phyloP scores from a whole-genome alignment of 2,113 vertebrate species.

The Malaclemys terrapin region DNA sequence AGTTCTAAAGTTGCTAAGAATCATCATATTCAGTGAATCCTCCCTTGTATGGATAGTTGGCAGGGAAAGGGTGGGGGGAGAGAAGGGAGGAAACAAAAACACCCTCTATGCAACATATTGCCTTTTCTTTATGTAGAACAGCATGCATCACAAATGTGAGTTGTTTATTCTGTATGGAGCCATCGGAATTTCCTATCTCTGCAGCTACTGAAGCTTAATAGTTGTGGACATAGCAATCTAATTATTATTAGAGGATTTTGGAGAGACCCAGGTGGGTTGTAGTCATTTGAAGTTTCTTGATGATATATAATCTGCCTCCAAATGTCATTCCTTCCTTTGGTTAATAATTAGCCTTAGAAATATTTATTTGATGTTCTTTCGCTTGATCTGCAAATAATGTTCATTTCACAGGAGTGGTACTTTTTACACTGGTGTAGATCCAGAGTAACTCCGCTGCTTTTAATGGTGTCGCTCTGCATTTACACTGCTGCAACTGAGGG shows the following conservation, averaged over 20 bases:
- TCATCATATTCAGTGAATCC: rapidly evolving
- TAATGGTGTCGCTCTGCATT: not conserved
- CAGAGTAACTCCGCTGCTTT: not conserved
- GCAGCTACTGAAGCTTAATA: not conserved
- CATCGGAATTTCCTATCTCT: conserved; percentile 8
- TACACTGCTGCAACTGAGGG: not conserved
- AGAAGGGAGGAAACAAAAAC: not conserved
- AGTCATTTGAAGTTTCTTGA: not conserved
- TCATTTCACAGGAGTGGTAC: not conserved
- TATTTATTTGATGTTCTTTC: not conserved
- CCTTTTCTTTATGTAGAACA: not conserved
- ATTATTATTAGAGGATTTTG: not conserved
- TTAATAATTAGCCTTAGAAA: conserved; percentile 36
- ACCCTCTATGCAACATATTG: rapidly evolving
- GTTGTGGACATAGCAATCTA: not conserved
- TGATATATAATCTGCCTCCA: conserved; percentile 3
- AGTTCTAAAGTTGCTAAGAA: rapidly evolving
- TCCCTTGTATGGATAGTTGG: not conserved
- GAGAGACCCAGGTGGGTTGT: not conserved
- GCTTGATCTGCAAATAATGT: not conserved
- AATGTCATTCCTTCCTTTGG: conserved; percentile 3
- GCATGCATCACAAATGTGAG: rapidly evolving
- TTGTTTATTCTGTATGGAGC: not conserved
- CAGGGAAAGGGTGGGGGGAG: rapidly evolving
- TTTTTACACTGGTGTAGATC: not conserved